These are phyloP conservation scores for Drosophila maculinotata DNA, from an alignment of 2,888 invertebrate species.

Conservation along the genomic window DNA sequence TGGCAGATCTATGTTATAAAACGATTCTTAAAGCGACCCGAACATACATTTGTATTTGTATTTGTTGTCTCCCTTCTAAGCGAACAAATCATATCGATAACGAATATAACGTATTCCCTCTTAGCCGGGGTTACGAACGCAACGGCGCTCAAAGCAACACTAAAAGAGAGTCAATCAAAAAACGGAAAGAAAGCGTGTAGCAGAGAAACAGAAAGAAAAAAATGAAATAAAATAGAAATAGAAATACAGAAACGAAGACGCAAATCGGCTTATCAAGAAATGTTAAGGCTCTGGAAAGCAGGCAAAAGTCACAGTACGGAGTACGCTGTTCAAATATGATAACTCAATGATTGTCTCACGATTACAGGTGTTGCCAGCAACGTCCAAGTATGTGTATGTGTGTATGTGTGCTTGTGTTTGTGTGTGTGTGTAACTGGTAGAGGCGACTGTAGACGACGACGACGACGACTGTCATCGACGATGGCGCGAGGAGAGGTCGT, in stretches of 20 bases:
- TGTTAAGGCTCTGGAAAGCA: conserved; percentile 46
- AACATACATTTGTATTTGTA: too few species aligned
- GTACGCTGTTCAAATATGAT: conserved; percentile 63
- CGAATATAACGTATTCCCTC: conserved; percentile 1
- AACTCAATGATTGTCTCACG: conserved; percentile 73
- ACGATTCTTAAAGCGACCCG: background rate
- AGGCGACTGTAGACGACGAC: conserved; percentile 33
- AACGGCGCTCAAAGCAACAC: conserved; percentile 45
- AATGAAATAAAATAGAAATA: conserved; percentile 20
- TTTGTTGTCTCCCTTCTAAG: background rate
- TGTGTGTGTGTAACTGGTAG: conserved; percentile 47
- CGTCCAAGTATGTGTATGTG: conserved; percentile 7
- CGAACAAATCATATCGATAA: conserved; percentile 16
- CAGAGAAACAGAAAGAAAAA: conserved; percentile 18
- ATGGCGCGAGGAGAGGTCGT: conserved; percentile 22
- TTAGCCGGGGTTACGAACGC: conserved; percentile 32
- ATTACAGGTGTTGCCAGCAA: conserved; percentile 74
- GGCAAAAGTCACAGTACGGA: conserved; percentile 55
- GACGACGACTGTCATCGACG: conserved; percentile 11
- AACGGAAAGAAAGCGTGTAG: conserved; percentile 19
- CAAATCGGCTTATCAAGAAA: conserved; percentile 79
- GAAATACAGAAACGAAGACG: conserved; percentile 58
- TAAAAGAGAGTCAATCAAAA: conserved; percentile 27
- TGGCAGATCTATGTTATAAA: background rate
- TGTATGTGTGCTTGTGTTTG: background rate